Conservation (phyloP, 2,797 vertebrate species). For the Melanotaenia pygmaea region DNA sequence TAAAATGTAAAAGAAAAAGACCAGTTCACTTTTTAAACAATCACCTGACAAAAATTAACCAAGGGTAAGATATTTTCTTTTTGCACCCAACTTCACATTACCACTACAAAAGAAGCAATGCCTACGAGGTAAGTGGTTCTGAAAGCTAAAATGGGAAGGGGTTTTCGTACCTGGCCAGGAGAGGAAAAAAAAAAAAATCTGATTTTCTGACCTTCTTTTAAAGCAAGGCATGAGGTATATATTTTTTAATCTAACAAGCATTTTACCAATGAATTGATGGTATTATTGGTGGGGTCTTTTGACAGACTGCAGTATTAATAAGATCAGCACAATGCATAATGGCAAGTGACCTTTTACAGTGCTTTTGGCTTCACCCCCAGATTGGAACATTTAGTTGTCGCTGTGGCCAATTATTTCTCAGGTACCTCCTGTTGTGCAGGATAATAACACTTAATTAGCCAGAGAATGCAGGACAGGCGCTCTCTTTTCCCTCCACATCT, state of each 20-base stretch:
- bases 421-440: conserved; percentile 82
- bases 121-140: conserved; percentile 23
- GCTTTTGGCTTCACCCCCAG: conserved; percentile 81
- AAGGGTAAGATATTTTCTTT: neutral
- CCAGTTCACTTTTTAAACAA: too few species aligned
- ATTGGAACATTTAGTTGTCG: conserved; percentile 83
- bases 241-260: conserved; percentile 48
- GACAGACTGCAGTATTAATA: conserved; percentile 77
- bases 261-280: conserved; percentile 40
- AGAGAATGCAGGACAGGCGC: conserved; percentile 58
- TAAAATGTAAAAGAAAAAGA: too few species aligned
- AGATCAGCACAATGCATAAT: conserved; percentile 76
- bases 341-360: conserved; percentile 80
- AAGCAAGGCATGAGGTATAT: conserved; percentile 45
- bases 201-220: conserved; percentile 45
- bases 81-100: conserved; percentile 32
- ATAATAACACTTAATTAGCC: conserved; percentile 87
- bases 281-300: conserved; percentile 62
- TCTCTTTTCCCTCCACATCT: conserved; percentile 42
- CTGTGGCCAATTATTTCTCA: conserved; percentile 85
- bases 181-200: conserved; percentile 13
- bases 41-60: neutral
- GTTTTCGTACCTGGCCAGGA: conserved; percentile 39
- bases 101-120: conserved; percentile 51
- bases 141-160: conserved; percentile 35